Evolutionary conservation across 2,797 vertebrate species (phyloP), one percentile per base, ranked within the genome.

Genomic region (Hypotaenidia philippensis): DNA sequence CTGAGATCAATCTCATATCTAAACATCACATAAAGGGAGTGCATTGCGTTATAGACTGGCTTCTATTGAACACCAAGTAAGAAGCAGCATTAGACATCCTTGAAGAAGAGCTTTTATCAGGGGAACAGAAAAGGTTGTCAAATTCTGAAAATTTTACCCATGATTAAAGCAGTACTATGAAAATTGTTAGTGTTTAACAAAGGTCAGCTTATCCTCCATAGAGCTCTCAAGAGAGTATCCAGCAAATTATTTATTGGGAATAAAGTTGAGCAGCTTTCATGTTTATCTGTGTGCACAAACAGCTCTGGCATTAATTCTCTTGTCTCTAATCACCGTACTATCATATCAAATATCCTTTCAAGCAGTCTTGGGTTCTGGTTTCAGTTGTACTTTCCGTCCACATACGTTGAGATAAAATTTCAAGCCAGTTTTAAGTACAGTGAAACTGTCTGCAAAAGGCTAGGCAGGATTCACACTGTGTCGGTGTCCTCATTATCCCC

Each of bases 1-100:
- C 97, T 92, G 98, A 99, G 99, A 99, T 99, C 99, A 99, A 99
- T 99, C 99, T 98, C 98, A 98, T 99, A 99, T 99, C 99, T 99
- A 99, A 99, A 99, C 99, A 99, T 99, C 99, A 99, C 99, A 99
- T 99, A 99, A 98, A 99, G 98, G 97, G 97, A 98, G 97, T 96
- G 97, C 97, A 96, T 93, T 94, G 97, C 78, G 96, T 97, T 98
- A 98, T 98, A 98, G 98, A 98, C 98, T 98, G 98, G 97, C 98
- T 98, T 98, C 98, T 98, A 98, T 98, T 98, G 99, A 99, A 99
- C 99, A 98, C 98, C 98, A 98, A 98, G 99, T 98, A 98, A 99
- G 98, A 98, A 98, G 98, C 97, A 98, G 98, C 98, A 99, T 99
- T 99, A 99, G 98, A 98, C 97, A 97, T 98, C 97, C 97, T 98